phyloP scores from a whole-genome alignment of 1,140 invertebrate genomes.

The Geopemphigus sp. region DNA sequence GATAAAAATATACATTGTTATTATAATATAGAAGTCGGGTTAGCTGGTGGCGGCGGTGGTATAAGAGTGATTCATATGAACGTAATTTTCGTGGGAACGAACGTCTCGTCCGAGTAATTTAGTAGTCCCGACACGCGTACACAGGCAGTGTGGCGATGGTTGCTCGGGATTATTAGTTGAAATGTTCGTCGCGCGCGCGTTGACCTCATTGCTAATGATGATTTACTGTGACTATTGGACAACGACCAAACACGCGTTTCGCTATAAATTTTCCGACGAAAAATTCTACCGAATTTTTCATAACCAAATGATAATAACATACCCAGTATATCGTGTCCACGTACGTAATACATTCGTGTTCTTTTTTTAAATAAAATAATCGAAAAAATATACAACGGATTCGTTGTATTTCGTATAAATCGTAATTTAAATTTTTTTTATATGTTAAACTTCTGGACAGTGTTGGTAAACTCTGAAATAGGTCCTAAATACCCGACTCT shows the following conservation, averaged over 20 bases:
- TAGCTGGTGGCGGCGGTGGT: background rate
- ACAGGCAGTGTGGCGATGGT: background rate
- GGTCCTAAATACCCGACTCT: too few relatives aligned
- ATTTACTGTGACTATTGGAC: background rate
- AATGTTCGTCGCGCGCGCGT: background rate
- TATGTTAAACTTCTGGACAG: too few relatives aligned
- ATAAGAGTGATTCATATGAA: background rate
- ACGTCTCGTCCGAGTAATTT: slow-evolving; percentile 29
- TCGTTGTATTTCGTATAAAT: too few relatives aligned
- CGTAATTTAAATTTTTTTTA: too few relatives aligned
- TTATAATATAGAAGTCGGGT: background rate
- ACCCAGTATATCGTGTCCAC: background rate
- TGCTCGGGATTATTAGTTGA: slow-evolving; percentile 17
- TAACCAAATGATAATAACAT: background rate
- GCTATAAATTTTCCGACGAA: too few relatives aligned
- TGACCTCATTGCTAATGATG: background rate
- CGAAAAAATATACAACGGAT: too few relatives aligned
- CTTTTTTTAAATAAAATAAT: too few relatives aligned
- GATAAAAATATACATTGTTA: too few relatives aligned
- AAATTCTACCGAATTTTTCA: background rate
- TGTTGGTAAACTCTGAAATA: too few relatives aligned
- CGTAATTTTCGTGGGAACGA: slow-evolving; percentile 36
- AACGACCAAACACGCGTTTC: background rate
- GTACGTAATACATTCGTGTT: too few relatives aligned
- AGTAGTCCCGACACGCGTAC: slow-evolving; percentile 38